phyloP scores from a whole-genome alignment of 2,888 invertebrate genomes.

The Lepidonotus clava region DNA sequence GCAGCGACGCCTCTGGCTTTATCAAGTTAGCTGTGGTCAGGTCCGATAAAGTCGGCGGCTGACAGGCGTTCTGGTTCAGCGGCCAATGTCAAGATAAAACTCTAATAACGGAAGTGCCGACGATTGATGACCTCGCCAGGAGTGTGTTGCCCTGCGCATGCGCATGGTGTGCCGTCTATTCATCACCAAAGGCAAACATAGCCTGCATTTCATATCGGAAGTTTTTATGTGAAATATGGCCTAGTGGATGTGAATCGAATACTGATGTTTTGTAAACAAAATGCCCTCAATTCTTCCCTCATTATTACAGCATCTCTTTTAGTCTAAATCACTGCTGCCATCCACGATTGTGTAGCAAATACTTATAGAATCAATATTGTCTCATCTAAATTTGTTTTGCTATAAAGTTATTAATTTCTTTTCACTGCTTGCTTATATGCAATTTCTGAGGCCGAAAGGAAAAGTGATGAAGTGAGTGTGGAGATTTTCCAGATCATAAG shows the following conservation, averaged over 20 bases:
- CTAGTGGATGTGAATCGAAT: neutral
- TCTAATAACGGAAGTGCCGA: constrained; percentile 42
- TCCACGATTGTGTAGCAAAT: too few species aligned
- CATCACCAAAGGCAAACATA: constrained; percentile 26
- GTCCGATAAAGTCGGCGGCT: neutral
- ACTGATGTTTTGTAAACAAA: constrained; percentile 39
- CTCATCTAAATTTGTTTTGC: too few species aligned
- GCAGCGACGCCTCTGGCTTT: neutral
- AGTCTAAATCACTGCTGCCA: neutral
- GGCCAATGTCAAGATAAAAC: constrained; percentile 47
- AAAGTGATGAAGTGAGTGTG: too few species aligned
- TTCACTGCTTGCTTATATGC: too few species aligned
- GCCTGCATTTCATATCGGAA: neutral
- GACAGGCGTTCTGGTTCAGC: constrained; percentile 39
- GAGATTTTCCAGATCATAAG: too few species aligned
- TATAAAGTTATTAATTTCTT: too few species aligned
- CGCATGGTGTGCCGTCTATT: constrained; percentile 22
- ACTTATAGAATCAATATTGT: too few species aligned
- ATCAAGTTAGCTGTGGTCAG: constrained; percentile 41
- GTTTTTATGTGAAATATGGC: constrained; percentile 35
- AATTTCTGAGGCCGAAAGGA: too few species aligned
- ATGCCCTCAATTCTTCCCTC: neutral
- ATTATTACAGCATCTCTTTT: neutral
- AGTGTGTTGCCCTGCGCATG: constrained; percentile 30
- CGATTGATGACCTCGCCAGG: constrained; percentile 29